Evolutionary conservation across 2,797 vertebrate species (phyloP).

Genomic region (Channallabes apus): DNA sequence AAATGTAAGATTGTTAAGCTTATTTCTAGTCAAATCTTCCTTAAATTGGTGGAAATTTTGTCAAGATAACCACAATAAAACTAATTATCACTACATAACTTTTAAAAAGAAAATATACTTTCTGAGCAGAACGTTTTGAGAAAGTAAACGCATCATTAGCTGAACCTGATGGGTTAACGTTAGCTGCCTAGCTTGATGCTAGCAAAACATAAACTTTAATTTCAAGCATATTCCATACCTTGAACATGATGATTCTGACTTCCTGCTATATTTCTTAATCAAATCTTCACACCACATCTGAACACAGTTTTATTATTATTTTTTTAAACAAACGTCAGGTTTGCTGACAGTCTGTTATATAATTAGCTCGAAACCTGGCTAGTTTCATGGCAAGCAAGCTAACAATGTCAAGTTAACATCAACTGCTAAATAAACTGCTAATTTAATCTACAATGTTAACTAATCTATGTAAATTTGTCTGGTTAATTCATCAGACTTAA

Average conservation of each 20-base stretch:
- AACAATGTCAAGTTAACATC: neutral
- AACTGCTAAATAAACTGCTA: neutral
- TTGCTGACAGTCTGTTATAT: neutral
- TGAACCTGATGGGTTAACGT: neutral
- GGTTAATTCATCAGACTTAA: neutral
- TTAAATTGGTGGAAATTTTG: too few relatives aligned
- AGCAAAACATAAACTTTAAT: neutral
- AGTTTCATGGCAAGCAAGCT: neutral
- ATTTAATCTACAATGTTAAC: neutral
- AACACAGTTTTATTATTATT: neutral
- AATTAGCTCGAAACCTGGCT: neutral
- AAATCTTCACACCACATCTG: neutral
- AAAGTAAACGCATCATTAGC: neutral
- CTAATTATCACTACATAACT: neutral
- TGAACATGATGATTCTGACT: neutral
- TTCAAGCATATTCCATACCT: neutral
- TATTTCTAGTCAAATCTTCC: too few relatives aligned
- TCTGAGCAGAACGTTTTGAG: neutral
- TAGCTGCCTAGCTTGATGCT: neutral
- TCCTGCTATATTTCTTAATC: neutral
- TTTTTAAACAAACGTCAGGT: neutral
- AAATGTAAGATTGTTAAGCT: too few relatives aligned
- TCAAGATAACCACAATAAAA: neutral
- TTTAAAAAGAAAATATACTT: neutral
- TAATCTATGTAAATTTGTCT: neutral